These are phyloP conservation scores for Oopsacas minuta DNA, from an alignment of 37 sponge, comb jelly and placozoan species.

Conservation along the genomic window DNA sequence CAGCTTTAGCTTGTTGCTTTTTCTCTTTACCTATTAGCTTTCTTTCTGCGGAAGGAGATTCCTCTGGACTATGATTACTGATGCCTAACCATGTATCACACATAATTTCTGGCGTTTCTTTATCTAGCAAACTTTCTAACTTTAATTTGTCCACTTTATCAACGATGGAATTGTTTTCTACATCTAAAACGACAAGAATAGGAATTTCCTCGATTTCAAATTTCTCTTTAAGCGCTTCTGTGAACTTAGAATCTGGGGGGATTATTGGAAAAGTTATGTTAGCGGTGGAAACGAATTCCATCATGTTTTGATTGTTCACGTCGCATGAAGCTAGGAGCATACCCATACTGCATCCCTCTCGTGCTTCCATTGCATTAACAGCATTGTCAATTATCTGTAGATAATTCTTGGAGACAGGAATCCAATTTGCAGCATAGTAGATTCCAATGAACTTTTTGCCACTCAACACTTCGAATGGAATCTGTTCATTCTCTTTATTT, in stretches of 20 bases:
- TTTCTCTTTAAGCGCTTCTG: background rate
- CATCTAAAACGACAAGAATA: background rate
- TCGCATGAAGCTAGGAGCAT: background rate
- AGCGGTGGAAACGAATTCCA: background rate
- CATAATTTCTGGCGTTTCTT: background rate
- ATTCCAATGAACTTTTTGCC: background rate
- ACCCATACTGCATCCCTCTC: background rate
- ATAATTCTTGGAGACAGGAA: slow-evolving; percentile 2
- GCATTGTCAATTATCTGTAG: background rate
- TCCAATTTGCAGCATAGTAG: slow-evolving; percentile 1
- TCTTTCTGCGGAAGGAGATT: background rate
- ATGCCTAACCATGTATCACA: background rate
- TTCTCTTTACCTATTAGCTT: background rate
- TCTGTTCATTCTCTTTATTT: background rate
- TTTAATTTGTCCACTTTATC: background rate
- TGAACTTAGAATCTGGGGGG: background rate
- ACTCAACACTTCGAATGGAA: background rate
- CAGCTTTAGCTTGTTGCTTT: background rate
- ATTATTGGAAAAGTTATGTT: background rate
- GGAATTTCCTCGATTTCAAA: slow-evolving; percentile 14
- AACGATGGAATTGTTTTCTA: background rate
- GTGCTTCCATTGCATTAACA: background rate
- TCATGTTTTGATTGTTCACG: background rate
- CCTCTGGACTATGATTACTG: background rate
- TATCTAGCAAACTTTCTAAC: background rate